Evolutionary conservation across 2,888 invertebrate genomes (phyloP).

Genomic region (Drosophila histrio): DNA sequence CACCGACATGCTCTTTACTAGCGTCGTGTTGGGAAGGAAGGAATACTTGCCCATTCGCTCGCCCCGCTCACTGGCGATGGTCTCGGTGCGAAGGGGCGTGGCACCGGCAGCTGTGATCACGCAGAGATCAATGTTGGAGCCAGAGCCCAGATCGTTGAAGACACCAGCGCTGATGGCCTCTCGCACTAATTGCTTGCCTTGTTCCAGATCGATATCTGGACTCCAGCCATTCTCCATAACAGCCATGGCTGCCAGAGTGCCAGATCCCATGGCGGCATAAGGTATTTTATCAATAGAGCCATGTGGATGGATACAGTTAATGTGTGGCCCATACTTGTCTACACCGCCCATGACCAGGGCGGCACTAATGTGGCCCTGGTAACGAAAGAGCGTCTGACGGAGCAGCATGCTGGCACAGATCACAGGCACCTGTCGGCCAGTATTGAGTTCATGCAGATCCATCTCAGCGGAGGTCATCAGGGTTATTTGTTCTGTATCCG

Average conservation of each 20-base stretch:
- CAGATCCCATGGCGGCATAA: constrained; percentile 98
- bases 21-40: constrained; percentile 79
- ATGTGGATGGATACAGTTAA: constrained; percentile 97
- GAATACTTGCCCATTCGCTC: constrained; percentile 77
- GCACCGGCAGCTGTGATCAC: constrained; percentile 93
- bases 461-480: constrained; percentile 96
- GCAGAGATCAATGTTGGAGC: constrained; percentile 97
- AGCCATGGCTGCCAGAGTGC: constrained; percentile 98
- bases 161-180: constrained; percentile 98
- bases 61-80: constrained; percentile 89
- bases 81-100: constrained; percentile 93
- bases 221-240: constrained; percentile 96
- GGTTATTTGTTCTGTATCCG: constrained; percentile 98
- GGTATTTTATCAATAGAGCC: constrained; percentile 97
- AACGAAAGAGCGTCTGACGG: constrained; percentile 96
- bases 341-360: constrained; percentile 98
- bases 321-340: constrained; percentile 93
- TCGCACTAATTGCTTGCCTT: constrained; percentile 93
- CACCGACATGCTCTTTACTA: constrained; percentile 71
- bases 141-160: constrained; percentile 98
- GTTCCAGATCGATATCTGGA: constrained; percentile 91
- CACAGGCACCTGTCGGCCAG: constrained; percentile 94
- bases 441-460: constrained; percentile 95
- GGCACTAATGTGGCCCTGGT: constrained; percentile 97
- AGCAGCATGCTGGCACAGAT: constrained; percentile 94